Evolutionary conservation across 2,797 vertebrate genomes (phyloP).

Genomic region (Galagoides demidoff): DNA sequence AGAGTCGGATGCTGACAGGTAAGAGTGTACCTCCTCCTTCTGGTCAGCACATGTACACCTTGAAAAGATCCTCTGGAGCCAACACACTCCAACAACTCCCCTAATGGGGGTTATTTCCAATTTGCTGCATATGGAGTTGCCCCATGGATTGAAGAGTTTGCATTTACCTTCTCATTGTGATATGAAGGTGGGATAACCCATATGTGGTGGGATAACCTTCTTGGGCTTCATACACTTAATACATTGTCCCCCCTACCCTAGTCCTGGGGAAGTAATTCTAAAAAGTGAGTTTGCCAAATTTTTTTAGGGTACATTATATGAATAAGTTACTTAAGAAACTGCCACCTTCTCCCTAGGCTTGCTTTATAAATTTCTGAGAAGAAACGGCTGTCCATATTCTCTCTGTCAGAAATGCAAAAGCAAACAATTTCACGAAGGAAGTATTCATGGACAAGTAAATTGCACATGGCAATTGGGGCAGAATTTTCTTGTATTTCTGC

Average conservation of each 20-base stretch:
- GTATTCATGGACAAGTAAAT: conserved; percentile 64
- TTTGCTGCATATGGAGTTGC: too few species aligned
- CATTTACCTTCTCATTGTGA: too few species aligned
- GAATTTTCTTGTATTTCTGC: conserved; percentile 57
- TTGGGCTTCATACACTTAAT: neutral
- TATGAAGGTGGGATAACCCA: too few species aligned
- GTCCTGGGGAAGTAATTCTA: neutral
- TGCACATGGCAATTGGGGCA: conserved; percentile 56
- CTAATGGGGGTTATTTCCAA: neutral
- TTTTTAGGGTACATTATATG: conserved; percentile 23
- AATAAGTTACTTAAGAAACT: conserved; percentile 39
- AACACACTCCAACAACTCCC: neutral
- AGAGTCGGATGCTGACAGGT: neutral
- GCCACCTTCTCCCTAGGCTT: conserved; percentile 28
- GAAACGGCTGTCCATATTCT: conserved; percentile 33
- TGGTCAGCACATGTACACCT: neutral
- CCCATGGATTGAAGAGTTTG: too few species aligned
- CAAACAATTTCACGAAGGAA: neutral
- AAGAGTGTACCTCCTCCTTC: neutral
- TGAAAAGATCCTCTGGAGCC: neutral
- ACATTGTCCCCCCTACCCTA: neutral
- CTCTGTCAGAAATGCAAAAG: conserved; percentile 44
- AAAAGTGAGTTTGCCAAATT: neutral
- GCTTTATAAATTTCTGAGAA: conserved; percentile 57
- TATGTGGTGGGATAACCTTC: neutral